Conservation (phyloP, 2,888 invertebrate genomes). For the Mystacides longicornis region DNA sequence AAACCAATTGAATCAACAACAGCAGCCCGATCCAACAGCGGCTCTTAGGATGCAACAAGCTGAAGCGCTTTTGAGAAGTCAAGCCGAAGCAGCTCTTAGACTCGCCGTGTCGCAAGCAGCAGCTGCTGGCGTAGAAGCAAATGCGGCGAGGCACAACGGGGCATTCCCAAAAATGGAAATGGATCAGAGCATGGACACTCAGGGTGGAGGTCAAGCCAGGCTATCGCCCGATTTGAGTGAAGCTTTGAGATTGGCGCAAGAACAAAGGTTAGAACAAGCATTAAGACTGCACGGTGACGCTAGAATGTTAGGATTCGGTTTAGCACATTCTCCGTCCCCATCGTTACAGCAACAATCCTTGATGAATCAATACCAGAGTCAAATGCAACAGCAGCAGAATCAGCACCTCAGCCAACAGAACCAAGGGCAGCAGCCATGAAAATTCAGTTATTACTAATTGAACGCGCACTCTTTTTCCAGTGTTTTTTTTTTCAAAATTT, state of each 20-base stretch:
- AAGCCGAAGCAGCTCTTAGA: conserved; percentile 77
- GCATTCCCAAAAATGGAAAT: conserved; percentile 33
- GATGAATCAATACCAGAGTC: conserved; percentile 37
- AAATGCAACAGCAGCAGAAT: conserved; percentile 34
- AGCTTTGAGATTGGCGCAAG: conserved; percentile 63
- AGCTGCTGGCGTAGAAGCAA: conserved; percentile 45
- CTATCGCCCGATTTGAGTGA: conserved; percentile 65
- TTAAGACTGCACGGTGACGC: conserved; percentile 74
- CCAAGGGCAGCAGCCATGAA: conserved; percentile 58
- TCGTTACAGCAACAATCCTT: conserved; percentile 38
- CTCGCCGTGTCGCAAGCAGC: conserved; percentile 71
- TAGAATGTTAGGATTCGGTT: conserved; percentile 69
- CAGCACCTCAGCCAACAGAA: conserved; percentile 48
- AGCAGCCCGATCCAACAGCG: conserved; percentile 35
- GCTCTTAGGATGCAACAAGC: conserved; percentile 68
- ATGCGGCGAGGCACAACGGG: conserved; percentile 40
- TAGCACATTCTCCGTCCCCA: conserved; percentile 40
- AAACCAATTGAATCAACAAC: conserved; percentile 31
- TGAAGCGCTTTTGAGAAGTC: conserved; percentile 73
- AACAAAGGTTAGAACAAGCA: conserved; percentile 76
- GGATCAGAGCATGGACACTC: conserved; percentile 36
- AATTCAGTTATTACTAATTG: conserved; percentile 71
- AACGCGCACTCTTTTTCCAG: conserved; percentile 25
- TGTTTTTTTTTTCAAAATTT: conserved; percentile 6
- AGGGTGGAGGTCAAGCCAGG: conserved; percentile 41